Base-by-base conservation (phyloP, 2,888 invertebrate species). In the Ecdyonurus torrentis region DNA sequence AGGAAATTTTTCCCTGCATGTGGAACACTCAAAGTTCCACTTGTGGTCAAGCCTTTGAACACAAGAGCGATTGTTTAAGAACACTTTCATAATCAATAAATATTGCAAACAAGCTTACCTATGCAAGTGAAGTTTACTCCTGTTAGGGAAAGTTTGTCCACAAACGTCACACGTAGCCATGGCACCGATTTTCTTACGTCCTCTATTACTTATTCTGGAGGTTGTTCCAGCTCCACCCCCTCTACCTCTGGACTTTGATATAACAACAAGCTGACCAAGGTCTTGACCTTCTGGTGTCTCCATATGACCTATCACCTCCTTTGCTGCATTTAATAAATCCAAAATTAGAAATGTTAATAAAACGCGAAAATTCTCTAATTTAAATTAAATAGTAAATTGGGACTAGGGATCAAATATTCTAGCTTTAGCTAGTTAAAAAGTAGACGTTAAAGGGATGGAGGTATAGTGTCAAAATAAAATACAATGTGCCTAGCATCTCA, bases 281-380 rank as follows among this genome's bases (percentile, higher is more conserved):
- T 80, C 77, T 68, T 77, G 76, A 2, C 82, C 82, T 66, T 81
- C 78, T 1, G 81, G 78, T 23, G 80, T 78, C 72, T 84, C 84
- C 65, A 85, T 73, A 68, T 84, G 84, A 0, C 86, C 86, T 65
- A 87, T 86, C 25, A 86, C 76, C 73, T 85, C 76, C 7, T n/a
- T 55, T n/a, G n/a, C 55, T 18, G 5, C 22, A 5, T 7, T 22
- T 7, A 55, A 55, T 20, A 55, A n/a, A 15, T 37, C 5, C 15
- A 37, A 10, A 5, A 37, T 15, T 10, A 37, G 15, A 37, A 37
- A n/a, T n/a, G n/a, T n/a, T n/a, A n/a, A n/a, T n/a, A n/a, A n/a
- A n/a, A n/a, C n/a, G n/a, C n/a, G n/a, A n/a, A n/a, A n/a, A n/a
- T n/a, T n/a, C n/a, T n/a, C n/a, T n/a, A n/a, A n/a, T n/a, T n/a